Base-by-base conservation (phyloP, 2,888 invertebrate genomes). In the Nemurella pictetii region DNA sequence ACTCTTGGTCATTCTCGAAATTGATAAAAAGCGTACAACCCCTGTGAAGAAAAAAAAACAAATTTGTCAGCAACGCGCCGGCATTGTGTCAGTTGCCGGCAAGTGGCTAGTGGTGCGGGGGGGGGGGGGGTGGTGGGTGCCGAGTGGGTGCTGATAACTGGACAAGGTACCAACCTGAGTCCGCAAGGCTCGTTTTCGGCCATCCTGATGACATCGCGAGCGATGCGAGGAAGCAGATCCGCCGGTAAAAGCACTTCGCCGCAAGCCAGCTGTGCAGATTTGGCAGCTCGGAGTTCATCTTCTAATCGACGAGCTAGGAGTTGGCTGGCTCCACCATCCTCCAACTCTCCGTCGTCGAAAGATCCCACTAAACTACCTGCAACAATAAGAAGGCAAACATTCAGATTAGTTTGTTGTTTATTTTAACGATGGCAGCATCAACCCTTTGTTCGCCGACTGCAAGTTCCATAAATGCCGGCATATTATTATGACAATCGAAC, bases 101-200 rank as follows among this genome's bases (percentile, higher is more conserved):
- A 36, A 36, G 9, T 25, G 7, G n/a, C 26, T 0, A 77, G 9
- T 12, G 55, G 55, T 55, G 55, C 20, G 12, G 55, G 55, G 55
- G 35, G 35, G 35, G 35, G 35, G 4, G 12, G 35, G 35, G 4
- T 35, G 55, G 55, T 55, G 55, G 55, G 1, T 12, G 55, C n/a
- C n/a, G n/a, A n/a, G 55, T 15, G 55, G 20, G 20, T 55, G 55
- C 2, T 55, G 20, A 55, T 55, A 55, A 55, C 55, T 20, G 26
- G 75, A 75, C 5, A 4, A 30, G 80, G 20, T 86, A 85, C 87
- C 88, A 87, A 90, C 87, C 96, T 92, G 82, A 97, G 93, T 83
- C 97, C 98, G 91, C 96, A 97, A 26, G 97, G 97, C 90, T 98
- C 97, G 83, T 95, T 94, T 89, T 97, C 96, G 0, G 97, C 96